A percentile compares a stretch with the other conserved stretches of the same genome.
phyloP scores from a whole-genome alignment of 2,113 vertebrate genomes.

The Serilophus lunatus region DNA sequence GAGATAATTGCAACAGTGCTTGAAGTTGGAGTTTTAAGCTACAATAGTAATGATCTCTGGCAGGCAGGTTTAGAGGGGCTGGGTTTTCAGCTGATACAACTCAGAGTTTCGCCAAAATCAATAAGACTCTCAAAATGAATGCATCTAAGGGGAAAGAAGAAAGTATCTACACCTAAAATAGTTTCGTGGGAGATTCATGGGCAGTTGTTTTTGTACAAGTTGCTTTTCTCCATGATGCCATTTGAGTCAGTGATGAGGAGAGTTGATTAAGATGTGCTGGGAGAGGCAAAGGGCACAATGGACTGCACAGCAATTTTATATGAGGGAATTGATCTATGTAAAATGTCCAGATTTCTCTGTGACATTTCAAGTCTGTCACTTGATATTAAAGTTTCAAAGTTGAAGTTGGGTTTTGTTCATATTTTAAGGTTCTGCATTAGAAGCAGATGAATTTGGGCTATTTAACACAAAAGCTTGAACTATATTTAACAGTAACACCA shows the following conservation, averaged over 20 bases:
- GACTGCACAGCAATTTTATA: background rate
- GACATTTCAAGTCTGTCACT: background rate
- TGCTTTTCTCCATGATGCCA: background rate
- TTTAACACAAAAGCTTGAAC: background rate
- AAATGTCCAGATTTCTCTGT: background rate
- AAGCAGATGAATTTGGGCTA: background rate
- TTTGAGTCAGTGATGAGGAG: background rate
- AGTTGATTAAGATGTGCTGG: background rate
- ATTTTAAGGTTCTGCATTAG: background rate
- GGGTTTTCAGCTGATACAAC: background rate
- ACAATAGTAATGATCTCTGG: background rate
- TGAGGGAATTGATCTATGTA: background rate
- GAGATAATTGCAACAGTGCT: background rate
- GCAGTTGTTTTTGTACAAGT: background rate
- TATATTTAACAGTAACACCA: background rate
- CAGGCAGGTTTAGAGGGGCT: background rate
- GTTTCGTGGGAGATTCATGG: background rate
- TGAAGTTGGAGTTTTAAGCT: background rate
- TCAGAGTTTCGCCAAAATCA: background rate
- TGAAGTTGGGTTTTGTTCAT: background rate
- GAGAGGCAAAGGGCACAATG: background rate
- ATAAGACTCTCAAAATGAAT: background rate
- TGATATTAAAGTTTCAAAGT: background rate
- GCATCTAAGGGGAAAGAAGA: background rate
- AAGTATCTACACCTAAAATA: background rate